Percentiles rank a stretch among this genome's conserved stretches.
These are phyloP conservation scores for Rotaria macrura DNA, from an alignment of 2,888 invertebrate genomes.

Conservation along the genomic window DNA sequence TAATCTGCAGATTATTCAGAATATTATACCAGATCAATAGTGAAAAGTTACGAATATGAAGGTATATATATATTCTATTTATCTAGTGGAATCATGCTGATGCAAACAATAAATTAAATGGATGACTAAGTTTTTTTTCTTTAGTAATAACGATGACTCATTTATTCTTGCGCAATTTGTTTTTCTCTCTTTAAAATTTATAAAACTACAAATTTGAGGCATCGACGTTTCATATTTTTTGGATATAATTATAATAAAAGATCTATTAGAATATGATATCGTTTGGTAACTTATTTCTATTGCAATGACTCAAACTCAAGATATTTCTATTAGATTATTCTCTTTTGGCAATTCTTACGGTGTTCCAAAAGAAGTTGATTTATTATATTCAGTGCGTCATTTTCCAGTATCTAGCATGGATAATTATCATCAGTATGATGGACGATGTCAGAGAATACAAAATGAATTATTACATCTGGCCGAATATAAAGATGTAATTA, in stretches of 20 bases:
- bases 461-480: background rate
- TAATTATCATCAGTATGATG: background rate
- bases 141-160: background rate
- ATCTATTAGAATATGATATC: no score
- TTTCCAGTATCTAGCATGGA: background rate
- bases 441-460: background rate
- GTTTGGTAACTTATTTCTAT: no score
- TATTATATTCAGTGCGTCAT: background rate
- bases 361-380: background rate
- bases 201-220: no score
- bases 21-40: no score
- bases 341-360: background rate
- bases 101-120: no score
- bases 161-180: background rate
- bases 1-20: no score
- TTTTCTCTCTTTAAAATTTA: background rate
- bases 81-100: no score
- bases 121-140: no score
- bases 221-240: no score
- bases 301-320: background rate
- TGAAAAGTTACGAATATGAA: no score
- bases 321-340: background rate
- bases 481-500: background rate
- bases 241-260: no score
- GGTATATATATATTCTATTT: no score